Conservation (phyloP, 2,888 invertebrate genomes). For the Reticulitermes lucifugus region DNA sequence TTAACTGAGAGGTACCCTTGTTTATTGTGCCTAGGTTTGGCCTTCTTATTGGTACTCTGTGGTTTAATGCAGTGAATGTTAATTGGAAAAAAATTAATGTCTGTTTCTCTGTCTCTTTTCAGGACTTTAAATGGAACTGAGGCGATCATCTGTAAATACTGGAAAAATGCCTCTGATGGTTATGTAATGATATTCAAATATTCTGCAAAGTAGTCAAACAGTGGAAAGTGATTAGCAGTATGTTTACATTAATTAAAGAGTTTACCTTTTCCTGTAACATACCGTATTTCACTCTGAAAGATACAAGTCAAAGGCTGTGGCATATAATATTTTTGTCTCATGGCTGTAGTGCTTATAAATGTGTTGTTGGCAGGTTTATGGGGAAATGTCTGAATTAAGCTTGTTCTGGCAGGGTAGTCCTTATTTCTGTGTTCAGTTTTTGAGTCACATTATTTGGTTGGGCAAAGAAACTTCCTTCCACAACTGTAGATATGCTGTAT, state of each 20-base stretch:
- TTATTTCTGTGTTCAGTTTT: constrained; percentile 12
- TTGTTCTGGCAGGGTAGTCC: neutral
- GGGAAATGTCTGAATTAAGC: constrained; percentile 24
- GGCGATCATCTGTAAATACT: constrained; percentile 47
- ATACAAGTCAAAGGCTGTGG: constrained; percentile 41
- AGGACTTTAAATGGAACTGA: constrained; percentile 52
- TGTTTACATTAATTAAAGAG: neutral
- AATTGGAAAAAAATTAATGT: too few species aligned
- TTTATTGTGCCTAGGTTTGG: neutral
- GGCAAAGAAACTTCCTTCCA: neutral
- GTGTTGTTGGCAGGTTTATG: constrained; percentile 34
- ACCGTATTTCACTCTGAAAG: neutral
- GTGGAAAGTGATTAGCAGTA: neutral
- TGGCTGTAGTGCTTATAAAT: constrained; percentile 46
- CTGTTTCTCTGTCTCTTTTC: constrained; percentile 29
- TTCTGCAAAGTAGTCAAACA: constrained; percentile 14
- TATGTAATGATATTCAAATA: constrained; percentile 9
- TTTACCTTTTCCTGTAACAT: neutral
- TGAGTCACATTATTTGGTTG: neutral
- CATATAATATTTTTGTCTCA: constrained; percentile 37
- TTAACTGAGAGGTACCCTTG: neutral
- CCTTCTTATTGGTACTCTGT: too few species aligned
- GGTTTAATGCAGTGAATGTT: too few species aligned
- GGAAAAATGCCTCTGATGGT: constrained; percentile 32
- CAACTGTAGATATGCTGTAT: neutral